Conservation (phyloP, 2,797 vertebrate genomes). For the Serranus cabrilla region DNA sequence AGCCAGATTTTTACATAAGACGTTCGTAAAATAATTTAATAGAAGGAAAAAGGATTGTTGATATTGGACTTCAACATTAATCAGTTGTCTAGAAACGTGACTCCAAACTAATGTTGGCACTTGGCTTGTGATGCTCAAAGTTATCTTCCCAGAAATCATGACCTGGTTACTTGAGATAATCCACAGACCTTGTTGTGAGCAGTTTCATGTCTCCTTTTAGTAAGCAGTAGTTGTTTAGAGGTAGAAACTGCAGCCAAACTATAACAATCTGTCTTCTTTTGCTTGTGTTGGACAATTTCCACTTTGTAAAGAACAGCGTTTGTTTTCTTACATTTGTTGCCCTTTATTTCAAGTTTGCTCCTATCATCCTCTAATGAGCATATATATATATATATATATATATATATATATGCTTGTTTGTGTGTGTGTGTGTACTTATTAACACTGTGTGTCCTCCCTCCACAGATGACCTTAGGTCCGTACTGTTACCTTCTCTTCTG, state of each 20-base stretch:
- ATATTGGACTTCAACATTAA: too few relatives aligned
- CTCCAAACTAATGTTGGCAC: too few relatives aligned
- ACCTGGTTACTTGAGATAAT: too few relatives aligned
- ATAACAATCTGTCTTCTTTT: neutral
- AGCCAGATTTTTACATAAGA: neutral
- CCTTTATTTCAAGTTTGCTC: neutral
- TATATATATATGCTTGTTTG: too few relatives aligned
- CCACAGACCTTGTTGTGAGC: too few relatives aligned
- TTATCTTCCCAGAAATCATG: neutral
- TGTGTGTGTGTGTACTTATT: too few relatives aligned
- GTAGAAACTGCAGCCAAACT: neutral
- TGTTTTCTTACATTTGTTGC: neutral
- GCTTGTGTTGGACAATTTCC: neutral
- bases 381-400: too few relatives aligned
- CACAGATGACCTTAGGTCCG: constrained; percentile 87
- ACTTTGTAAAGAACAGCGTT: neutral
- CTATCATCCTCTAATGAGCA: too few relatives aligned
- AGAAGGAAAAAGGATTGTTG: too few relatives aligned
- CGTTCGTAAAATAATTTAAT: too few relatives aligned
- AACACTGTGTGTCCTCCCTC: neutral
- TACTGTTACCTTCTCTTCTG: constrained; percentile 94
- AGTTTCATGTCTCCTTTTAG: neutral
- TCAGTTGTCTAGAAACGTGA: too few relatives aligned
- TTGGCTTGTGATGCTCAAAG: too few relatives aligned
- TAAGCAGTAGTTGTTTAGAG: neutral